phyloP scores from a whole-genome alignment of 2,888 invertebrate species.

The Cabera pusaria region DNA sequence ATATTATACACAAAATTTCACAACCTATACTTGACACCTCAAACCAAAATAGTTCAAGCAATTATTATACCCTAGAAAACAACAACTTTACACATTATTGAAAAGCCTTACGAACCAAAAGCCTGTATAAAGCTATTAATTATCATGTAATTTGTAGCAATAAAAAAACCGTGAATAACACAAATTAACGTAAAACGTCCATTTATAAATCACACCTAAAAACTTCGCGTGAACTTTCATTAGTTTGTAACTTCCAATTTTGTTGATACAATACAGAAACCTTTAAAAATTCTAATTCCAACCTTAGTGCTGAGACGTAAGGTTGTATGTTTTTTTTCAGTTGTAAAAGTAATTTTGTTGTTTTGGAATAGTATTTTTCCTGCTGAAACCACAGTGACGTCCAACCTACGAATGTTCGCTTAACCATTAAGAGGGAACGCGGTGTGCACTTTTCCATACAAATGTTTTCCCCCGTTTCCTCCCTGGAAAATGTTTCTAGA shows the following conservation, averaged over 20 bases:
- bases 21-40: no score
- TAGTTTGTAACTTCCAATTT: slow-evolving; percentile 41
- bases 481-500: no score
- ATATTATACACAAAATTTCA: no score
- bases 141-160: slow-evolving; percentile 42
- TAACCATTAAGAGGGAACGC: no score
- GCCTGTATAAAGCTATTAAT: slow-evolving; percentile 31
- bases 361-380: slow-evolving; percentile 22
- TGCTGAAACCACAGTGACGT: no score
- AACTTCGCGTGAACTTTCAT: slow-evolving; percentile 43
- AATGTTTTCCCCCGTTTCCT: no score
- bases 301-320: slow-evolving; percentile 14
- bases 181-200: slow-evolving; percentile 37
- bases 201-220: slow-evolving; percentile 45
- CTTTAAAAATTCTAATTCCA: slow-evolving; percentile 2
- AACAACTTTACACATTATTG: slow-evolving; percentile 5
- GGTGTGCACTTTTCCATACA: no score
- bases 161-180: slow-evolving; percentile 43
- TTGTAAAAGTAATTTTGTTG: slow-evolving; percentile 3
- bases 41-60: no score
- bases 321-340: slow-evolving; percentile 7
- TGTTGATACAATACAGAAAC: slow-evolving; percentile 25
- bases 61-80: no score
- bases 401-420: no score
- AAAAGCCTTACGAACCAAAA: slow-evolving; percentile 16